Percentiles rank a stretch among this genome's conserved stretches.
Evolutionary conservation across 2,888 invertebrate species (phyloP).

Genomic region (Cyaniris semiargus): DNA sequence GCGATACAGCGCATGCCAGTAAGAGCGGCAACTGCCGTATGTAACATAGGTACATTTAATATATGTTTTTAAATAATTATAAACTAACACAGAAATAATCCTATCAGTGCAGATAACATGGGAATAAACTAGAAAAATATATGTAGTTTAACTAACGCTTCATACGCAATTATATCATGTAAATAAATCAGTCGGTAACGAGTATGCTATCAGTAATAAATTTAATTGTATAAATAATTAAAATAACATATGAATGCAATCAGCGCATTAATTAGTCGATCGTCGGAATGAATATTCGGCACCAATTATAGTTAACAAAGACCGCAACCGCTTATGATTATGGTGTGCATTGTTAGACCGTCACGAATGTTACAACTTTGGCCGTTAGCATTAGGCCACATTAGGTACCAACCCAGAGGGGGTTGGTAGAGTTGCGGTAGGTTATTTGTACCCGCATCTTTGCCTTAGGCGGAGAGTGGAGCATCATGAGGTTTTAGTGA

Average conservation of each 20-base stretch:
- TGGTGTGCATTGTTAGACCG: conserved; percentile 19
- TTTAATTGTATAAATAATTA: conserved; percentile 30
- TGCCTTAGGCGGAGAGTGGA: too few species aligned
- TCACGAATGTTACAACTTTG: neutral
- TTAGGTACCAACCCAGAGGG: too few species aligned
- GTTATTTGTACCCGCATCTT: too few species aligned
- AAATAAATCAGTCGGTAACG: conserved; percentile 27
- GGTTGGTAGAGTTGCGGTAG: too few species aligned
- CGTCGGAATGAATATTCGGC: conserved; percentile 24
- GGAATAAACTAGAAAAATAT: neutral
- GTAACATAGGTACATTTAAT: too few species aligned
- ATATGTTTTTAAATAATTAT: too few species aligned
- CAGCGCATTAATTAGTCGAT: conserved; percentile 29
- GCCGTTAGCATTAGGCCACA: neutral
- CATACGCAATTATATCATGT: neutral
- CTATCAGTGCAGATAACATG: too few species aligned
- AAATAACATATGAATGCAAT: conserved; percentile 31
- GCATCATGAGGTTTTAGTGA: too few species aligned
- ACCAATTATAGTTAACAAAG: conserved; percentile 30
- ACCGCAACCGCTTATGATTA: conserved; percentile 26
- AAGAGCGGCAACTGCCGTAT: too few species aligned
- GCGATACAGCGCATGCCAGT: too few species aligned
- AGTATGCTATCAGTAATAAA: conserved; percentile 29
- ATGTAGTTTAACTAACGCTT: neutral
- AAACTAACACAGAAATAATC: too few species aligned